Conservation (phyloP, 2,888 invertebrate species). For the Lepetodrilus schrolli region DNA sequence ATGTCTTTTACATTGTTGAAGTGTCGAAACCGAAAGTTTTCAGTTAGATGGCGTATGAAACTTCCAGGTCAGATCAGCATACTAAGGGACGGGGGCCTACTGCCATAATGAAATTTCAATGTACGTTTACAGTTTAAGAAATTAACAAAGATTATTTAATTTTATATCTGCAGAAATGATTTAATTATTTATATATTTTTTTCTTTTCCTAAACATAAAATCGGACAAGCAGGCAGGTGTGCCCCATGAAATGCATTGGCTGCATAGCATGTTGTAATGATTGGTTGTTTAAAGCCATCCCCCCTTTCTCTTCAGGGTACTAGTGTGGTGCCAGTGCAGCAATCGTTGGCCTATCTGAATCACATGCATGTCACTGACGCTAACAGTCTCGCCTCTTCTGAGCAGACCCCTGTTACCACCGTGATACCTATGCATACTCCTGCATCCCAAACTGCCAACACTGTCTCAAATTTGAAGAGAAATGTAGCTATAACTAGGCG, state of each 20-base stretch:
- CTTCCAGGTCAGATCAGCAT: no score
- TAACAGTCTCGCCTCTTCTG: slow-evolving; percentile 43
- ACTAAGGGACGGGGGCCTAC: no score
- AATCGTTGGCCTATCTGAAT: slow-evolving; percentile 52
- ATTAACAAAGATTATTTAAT: no score
- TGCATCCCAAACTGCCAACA: slow-evolving; percentile 46
- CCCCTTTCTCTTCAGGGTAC: slow-evolving; percentile 61
- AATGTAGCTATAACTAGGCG: slow-evolving; percentile 56
- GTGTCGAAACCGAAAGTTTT: no score
- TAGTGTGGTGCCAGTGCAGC: slow-evolving; percentile 64
- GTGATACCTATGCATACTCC: slow-evolving; percentile 49
- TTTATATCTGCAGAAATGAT: no score
- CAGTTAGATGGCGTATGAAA: no score
- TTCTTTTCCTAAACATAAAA: no score
- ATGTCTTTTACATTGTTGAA: no score
- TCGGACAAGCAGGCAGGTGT: no score
- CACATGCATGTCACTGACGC: slow-evolving; percentile 51
- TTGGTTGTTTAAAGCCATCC: neutral
- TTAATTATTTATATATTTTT: no score
- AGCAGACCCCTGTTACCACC: slow-evolving; percentile 49
- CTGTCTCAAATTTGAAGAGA: slow-evolving; percentile 54
- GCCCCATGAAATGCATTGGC: slow-evolving; percentile 23
- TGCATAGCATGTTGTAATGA: slow-evolving; percentile 15
- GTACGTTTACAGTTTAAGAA: no score
- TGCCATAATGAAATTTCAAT: no score